These are phyloP conservation scores for Martes flavigula DNA, from an alignment of 2,797 vertebrate genomes.

Conservation along the genomic window DNA sequence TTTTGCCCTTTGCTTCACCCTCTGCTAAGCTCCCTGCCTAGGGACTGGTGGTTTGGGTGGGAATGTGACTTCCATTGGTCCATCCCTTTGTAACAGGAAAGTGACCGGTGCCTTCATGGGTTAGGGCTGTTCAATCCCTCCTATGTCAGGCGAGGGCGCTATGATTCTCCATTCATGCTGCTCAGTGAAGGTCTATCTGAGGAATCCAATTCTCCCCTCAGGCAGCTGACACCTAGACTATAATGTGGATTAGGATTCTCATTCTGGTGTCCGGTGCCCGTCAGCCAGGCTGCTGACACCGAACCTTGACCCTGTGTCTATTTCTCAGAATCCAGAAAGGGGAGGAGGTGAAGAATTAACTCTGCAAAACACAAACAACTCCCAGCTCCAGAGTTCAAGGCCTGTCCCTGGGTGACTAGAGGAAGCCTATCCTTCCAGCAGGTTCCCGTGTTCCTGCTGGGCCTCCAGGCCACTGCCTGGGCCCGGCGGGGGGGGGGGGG, in stretches of 20 bases:
- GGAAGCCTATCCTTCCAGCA: neutral
- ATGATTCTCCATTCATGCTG: neutral
- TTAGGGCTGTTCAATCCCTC: neutral
- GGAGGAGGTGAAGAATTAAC: neutral
- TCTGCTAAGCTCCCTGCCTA: neutral
- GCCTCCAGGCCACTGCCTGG: neutral
- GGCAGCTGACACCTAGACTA: neutral
- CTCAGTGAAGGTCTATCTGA: neutral
- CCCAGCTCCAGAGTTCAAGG: neutral
- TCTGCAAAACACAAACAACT: neutral
- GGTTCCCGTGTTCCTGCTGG: neutral
- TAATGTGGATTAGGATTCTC: neutral
- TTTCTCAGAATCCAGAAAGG: neutral
- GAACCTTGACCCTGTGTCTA: neutral
- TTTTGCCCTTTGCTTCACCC: neutral
- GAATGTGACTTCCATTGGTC: neutral
- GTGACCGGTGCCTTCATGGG: neutral
- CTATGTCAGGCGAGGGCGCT: neutral
- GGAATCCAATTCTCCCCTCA: neutral
- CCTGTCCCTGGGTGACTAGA: neutral
- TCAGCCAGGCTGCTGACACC: too few species aligned
- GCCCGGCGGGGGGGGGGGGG: too few species aligned
- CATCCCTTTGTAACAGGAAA: neutral
- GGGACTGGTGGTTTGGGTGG: neutral
- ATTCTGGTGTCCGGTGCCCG: neutral